phyloP scores from a whole-genome alignment of 2,113 vertebrate species.

The Atlantisia rogersi region DNA sequence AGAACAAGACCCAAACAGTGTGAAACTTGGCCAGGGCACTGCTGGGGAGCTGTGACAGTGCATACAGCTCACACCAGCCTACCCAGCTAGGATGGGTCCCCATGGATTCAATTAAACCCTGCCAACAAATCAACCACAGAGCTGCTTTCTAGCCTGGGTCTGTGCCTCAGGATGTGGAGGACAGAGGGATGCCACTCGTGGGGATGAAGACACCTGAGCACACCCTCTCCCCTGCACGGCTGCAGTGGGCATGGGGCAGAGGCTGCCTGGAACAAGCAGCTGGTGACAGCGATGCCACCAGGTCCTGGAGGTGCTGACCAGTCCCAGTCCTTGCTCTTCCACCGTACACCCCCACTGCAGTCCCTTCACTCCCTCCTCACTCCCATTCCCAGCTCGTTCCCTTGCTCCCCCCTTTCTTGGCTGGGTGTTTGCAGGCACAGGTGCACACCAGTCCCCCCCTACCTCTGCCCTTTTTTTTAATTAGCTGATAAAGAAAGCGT shows the following conservation, averaged over 20 bases:
- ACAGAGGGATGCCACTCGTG: background rate
- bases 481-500: slow-evolving; percentile 67
- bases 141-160: background rate
- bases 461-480: slow-evolving; percentile 35
- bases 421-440: background rate
- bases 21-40: background rate
- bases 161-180: background rate
- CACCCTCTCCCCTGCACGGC: background rate
- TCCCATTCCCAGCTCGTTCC: rapidly evolving
- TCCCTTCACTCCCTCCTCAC: rapidly evolving
- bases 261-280: rapidly evolving
- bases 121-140: rapidly evolving
- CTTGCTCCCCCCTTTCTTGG: background rate
- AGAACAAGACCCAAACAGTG: background rate
- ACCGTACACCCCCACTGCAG: background rate
- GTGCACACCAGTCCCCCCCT: background rate
- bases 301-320: rapidly evolving
- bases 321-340: background rate
- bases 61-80: background rate
- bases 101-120: background rate
- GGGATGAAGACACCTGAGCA: background rate
- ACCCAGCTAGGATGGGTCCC: background rate
- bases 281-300: rapidly evolving
- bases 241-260: rapidly evolving
- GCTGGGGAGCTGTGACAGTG: background rate